Conservation (phyloP, 1,140 invertebrate genomes). For the Temnothorax nylanderi region DNA sequence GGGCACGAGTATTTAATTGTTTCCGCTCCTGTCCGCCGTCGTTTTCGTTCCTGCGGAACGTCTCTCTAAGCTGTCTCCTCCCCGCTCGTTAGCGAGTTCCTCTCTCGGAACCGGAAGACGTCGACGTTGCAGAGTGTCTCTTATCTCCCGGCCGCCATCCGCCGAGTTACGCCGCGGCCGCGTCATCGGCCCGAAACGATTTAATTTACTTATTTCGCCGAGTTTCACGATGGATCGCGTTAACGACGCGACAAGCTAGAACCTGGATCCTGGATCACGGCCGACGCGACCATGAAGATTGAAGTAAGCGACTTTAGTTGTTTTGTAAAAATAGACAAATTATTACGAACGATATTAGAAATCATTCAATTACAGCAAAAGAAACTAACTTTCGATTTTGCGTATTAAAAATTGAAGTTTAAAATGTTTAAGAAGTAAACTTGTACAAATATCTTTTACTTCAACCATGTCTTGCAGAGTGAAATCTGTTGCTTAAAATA, state of each 20-base stretch:
- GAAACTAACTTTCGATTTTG: background rate
- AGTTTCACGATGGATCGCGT: slow-evolving; percentile 42
- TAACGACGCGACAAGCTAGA: slow-evolving; percentile 32
- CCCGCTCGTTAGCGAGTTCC: slow-evolving; percentile 73
- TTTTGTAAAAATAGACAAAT: slow-evolving; percentile 12
- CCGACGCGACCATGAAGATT: background rate
- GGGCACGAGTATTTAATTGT: slow-evolving; percentile 74
- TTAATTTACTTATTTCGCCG: slow-evolving; percentile 69
- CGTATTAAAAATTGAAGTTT: background rate
- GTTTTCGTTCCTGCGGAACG: slow-evolving; percentile 71
- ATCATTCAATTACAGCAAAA: background rate
- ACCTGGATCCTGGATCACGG: background rate
- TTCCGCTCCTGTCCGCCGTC: slow-evolving; percentile 73
- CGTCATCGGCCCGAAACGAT: slow-evolving; percentile 50
- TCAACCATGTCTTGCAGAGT: background rate
- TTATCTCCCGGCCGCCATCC: background rate
- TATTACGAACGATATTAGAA: background rate
- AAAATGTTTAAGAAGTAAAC: background rate
- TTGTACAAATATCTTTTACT: background rate
- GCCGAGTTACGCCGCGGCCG: background rate
- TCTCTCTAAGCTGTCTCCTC: slow-evolving; percentile 68
- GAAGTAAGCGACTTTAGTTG: background rate
- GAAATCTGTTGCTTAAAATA: slow-evolving; percentile 3
- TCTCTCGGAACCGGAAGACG: slow-evolving; percentile 74
- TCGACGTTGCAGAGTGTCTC: slow-evolving; percentile 64